phyloP scores from a whole-genome alignment of 2,113 vertebrate genomes.

The Todiramphus chloris region DNA sequence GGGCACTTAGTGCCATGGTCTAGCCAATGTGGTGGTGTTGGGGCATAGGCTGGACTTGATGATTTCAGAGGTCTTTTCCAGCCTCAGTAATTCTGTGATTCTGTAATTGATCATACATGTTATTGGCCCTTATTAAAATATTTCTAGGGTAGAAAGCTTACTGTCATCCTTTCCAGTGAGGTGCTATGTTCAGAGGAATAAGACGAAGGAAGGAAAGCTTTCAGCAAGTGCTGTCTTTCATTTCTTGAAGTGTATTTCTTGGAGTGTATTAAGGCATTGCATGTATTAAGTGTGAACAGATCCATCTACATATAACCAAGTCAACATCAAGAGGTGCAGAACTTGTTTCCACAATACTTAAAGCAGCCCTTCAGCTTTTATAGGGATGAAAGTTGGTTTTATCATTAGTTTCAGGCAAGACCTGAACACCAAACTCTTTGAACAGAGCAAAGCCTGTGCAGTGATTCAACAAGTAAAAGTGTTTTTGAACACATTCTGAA shows the following conservation, averaged over 20 bases:
- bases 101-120: not conserved
- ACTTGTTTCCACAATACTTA: not conserved
- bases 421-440: not conserved
- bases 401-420: slow-evolving; percentile 26
- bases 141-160: not conserved
- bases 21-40: no score
- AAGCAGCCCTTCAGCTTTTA: not conserved
- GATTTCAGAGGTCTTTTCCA: no score
- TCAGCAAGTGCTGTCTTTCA: not conserved
- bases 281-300: slow-evolving; percentile 1
- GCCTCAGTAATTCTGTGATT: no score
- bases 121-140: not conserved
- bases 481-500: not conserved
- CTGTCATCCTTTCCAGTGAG: not conserved
- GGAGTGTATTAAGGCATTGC: not conserved
- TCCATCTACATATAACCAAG: not conserved
- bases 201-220: slow-evolving; percentile 14
- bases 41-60: no score
- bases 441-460: not conserved
- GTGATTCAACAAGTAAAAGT: not conserved
- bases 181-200: not conserved
- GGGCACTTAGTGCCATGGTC: no score
- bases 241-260: not conserved
- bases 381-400: slow-evolving; percentile 5
- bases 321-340: not conserved